phyloP scores from a whole-genome alignment of 1,140 invertebrate species.

The Cydia strobilella region DNA sequence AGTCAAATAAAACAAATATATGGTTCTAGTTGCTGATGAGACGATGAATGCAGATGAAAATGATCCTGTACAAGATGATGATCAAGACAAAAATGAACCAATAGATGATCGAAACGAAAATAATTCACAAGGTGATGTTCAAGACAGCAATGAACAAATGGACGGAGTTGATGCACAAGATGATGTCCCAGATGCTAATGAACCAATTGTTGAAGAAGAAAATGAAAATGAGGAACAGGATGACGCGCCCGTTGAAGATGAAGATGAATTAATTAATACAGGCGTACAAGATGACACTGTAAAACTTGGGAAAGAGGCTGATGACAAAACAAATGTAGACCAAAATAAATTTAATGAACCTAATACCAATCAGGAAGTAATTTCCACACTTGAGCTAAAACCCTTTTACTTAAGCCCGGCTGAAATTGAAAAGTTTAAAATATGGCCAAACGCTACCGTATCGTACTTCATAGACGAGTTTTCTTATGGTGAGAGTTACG shows the following conservation, averaged over 20 bases:
- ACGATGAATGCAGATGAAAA: background rate
- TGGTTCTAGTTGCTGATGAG: background rate
- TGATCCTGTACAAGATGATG: background rate
- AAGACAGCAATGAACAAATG: background rate
- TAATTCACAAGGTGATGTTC: background rate
- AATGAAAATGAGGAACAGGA: background rate
- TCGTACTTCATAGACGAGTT: slow-evolving; percentile 62
- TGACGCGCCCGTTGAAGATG: slow-evolving; percentile 31
- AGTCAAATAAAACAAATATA: too few relatives aligned
- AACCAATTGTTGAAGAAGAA: background rate
- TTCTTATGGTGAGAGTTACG: slow-evolving; percentile 54
- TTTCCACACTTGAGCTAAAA: too few relatives aligned
- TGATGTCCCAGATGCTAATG: background rate
- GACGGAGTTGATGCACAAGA: background rate
- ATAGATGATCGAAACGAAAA: background rate
- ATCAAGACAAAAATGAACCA: background rate
- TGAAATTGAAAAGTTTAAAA: slow-evolving; percentile 55
- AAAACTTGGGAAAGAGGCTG: background rate
- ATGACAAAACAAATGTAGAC: too few relatives aligned
- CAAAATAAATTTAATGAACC: too few relatives aligned
- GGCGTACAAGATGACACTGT: background rate
- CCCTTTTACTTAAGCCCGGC: slow-evolving; percentile 50
- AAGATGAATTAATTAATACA: background rate
- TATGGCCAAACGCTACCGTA: slow-evolving; percentile 57
- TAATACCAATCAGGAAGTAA: too few relatives aligned